Evolutionary conservation across 2,888 invertebrate species (phyloP), one percentile per base, ranked within the genome.

Genomic region (Ypsolopha sequella): DNA sequence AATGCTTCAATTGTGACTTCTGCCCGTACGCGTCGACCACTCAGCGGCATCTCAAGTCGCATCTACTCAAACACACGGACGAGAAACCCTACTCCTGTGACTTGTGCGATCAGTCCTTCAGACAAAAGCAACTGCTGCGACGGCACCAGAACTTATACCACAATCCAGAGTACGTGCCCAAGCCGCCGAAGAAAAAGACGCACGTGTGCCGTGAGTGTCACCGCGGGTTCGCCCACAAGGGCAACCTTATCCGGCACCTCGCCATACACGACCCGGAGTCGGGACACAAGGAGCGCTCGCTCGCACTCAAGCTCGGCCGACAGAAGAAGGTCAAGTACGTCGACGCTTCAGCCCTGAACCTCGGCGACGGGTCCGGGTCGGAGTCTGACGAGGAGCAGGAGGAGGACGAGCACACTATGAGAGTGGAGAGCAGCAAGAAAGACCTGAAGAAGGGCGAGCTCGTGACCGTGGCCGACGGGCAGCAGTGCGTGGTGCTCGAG

Each of bases 21-120:
- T 98, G 98, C 70, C 94, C 96, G 1, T 98, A 98, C 76, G 96
- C 97, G 0, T 97, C 97, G 1, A 94, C 96, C 54, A 96, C 96
- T 0, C 91, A 94, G 55, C 92, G 97, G 1, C 97, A 97, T 68
- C 89, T 98, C 48, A 97, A 97, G 75, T 95, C 96, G 4, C 98
- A 98, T 76, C 93, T 97, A 91, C 89, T 97, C 34, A 95, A 97
- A 56, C 98, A 98, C 72, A 96, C 97, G 0, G 96, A 96, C 68
- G 93, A 96, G 73, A 98, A 98, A 69, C 98, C 98, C 0, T 98
- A 92, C 76, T 89, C 91, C 53, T 98, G 98, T 71, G 92, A 94
- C 50, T 89, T 91, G 53, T 98, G 98, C 70, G 93, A 95, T 63
- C 95, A 95, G 67, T 88, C 91, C 13, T 94, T 94, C 78, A 91